phyloP scores from a whole-genome alignment of 92 coral and sea anemone genomes.

The Blastomussa wellsi region DNA sequence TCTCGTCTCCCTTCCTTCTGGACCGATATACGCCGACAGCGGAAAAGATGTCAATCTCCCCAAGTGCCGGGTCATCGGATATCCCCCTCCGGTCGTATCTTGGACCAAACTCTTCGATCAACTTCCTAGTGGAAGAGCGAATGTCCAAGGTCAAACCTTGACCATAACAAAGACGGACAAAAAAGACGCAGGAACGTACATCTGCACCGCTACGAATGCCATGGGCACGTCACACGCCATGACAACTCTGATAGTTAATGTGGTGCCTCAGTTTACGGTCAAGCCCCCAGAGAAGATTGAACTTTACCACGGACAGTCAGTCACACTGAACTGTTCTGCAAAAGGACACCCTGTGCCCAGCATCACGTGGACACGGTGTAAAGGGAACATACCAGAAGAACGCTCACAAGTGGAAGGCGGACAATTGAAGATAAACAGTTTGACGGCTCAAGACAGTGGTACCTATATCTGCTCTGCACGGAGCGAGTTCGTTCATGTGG shows the following conservation, averaged over 20 bases:
- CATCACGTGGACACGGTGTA: slow-evolving; percentile 35
- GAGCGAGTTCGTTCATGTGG: slow-evolving; percentile 30
- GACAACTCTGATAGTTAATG: slow-evolving; percentile 44
- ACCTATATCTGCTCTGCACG: slow-evolving; percentile 30
- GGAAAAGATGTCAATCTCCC: slow-evolving; percentile 31
- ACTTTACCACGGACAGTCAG: slow-evolving; percentile 32
- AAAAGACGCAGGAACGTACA: slow-evolving; percentile 61
- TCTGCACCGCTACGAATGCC: slow-evolving; percentile 53
- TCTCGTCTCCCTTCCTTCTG: slow-evolving; percentile 11
- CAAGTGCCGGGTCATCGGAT: slow-evolving; percentile 53
- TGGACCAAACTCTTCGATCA: slow-evolving; percentile 57
- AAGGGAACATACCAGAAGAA: not conserved
- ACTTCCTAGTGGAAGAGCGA: slow-evolving; percentile 37
- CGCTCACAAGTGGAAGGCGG: slow-evolving; percentile 3
- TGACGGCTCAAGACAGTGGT: slow-evolving; percentile 33
- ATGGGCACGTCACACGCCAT: slow-evolving; percentile 60
- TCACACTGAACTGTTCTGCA: slow-evolving; percentile 31
- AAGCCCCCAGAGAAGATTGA: slow-evolving; percentile 30
- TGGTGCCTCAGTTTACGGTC: slow-evolving; percentile 41
- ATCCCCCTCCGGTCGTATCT: slow-evolving; percentile 56
- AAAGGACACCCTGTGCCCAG: slow-evolving; percentile 18
- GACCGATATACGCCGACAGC: slow-evolving; percentile 30
- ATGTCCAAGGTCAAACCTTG: slow-evolving; percentile 45
- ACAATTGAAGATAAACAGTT: slow-evolving; percentile 25
- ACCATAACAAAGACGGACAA: slow-evolving; percentile 50